These are phyloP conservation scores for Oncorhynchus masou DNA, from an alignment of 2,113 vertebrate species.

Conservation along the genomic window DNA sequence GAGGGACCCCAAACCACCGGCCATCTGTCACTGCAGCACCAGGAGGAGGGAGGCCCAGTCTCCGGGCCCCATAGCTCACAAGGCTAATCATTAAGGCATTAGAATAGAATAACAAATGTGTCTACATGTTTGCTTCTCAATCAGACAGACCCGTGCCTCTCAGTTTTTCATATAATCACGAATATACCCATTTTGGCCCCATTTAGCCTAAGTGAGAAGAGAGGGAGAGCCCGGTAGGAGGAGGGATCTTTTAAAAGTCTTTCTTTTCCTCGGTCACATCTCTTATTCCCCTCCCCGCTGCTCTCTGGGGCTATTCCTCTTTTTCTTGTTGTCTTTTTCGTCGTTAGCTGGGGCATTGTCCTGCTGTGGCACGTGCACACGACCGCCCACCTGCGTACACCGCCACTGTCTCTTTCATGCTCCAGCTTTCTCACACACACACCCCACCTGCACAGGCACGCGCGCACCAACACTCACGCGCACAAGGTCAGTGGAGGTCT, in stretches of 20 bases:
- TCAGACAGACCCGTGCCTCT: slow-evolving; percentile 27
- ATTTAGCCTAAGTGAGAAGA: neutral
- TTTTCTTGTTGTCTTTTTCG: neutral
- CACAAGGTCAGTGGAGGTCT: slow-evolving; percentile 57
- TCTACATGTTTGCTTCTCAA: slow-evolving; percentile 32
- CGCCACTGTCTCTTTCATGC: neutral
- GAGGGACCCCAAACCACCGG: slow-evolving; percentile 55
- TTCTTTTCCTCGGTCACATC: neutral
- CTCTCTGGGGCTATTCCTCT: neutral
- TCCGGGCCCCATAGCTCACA: slow-evolving; percentile 16
- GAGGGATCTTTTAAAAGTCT: neutral
- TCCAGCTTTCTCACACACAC: neutral
- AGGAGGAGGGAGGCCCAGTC: slow-evolving; percentile 48
- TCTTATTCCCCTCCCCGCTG: neutral
- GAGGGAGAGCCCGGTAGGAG: neutral
- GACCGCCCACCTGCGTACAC: neutral
- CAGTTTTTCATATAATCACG: slow-evolving; percentile 12
- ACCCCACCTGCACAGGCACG: neutral
- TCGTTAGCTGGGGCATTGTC: neutral
- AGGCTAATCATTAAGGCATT: slow-evolving; percentile 55
- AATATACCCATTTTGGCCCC: slow-evolving; percentile 13
- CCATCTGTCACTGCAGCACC: slow-evolving; percentile 73
- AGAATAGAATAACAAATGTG: slow-evolving; percentile 56
- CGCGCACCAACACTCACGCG: slow-evolving; percentile 24
- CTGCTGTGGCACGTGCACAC: neutral